phyloP scores from a whole-genome alignment of 2,888 invertebrate species.

The Emmelina monodactyla region DNA sequence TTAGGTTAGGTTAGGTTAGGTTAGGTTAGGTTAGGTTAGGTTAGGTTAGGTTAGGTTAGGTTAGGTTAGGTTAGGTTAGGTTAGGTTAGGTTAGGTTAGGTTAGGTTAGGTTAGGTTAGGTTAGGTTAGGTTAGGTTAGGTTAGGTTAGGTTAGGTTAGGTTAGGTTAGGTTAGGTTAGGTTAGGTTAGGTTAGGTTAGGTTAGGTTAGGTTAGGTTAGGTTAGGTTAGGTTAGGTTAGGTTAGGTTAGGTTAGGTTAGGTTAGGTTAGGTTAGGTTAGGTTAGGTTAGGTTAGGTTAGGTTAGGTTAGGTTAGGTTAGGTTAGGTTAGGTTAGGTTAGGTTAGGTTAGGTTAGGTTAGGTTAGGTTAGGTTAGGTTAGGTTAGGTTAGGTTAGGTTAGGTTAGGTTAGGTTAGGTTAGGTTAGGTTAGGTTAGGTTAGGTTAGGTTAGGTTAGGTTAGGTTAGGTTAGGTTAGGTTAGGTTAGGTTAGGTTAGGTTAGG shows the following conservation, averaged over 20 bases:
- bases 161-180: constrained; percentile 4
- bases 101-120: constrained; percentile 4
- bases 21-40: constrained; percentile 7
- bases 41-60: constrained; percentile 7
- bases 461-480: constrained; percentile 18
- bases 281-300: constrained; percentile 4
- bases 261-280: constrained; percentile 4
- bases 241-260: constrained; percentile 4
- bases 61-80: constrained; percentile 6
- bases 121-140: constrained; percentile 4
- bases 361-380: constrained; percentile 4
- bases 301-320: constrained; percentile 4
- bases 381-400: constrained; percentile 5
- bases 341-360: constrained; percentile 4
- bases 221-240: constrained; percentile 4
- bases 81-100: constrained; percentile 4
- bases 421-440: constrained; percentile 16
- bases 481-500: constrained; percentile 18
- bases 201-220: constrained; percentile 4
- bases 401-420: constrained; percentile 13
- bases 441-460: constrained; percentile 17
- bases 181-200: constrained; percentile 4
- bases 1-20: constrained; percentile 7
- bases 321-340: constrained; percentile 4
- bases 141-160: constrained; percentile 4